Conservation (phyloP, 2,113 vertebrate species). For the Alectura lathami region DNA sequence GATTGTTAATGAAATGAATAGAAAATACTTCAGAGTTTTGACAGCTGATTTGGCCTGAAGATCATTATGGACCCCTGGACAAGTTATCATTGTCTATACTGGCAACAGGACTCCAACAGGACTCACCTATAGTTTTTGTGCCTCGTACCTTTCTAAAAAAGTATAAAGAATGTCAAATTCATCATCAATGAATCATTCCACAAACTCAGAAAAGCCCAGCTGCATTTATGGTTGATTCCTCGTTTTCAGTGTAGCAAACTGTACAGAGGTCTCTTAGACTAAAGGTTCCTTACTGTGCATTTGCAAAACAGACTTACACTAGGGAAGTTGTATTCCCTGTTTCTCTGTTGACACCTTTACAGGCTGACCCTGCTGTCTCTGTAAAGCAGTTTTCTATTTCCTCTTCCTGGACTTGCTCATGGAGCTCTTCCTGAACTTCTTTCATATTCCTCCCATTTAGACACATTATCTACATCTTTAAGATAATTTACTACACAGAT, state of each 20-base stretch:
- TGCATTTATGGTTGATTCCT: background rate
- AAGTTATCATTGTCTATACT: background rate
- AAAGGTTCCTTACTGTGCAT: background rate
- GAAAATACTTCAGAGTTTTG: constrained; percentile 15
- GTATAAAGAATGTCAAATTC: background rate
- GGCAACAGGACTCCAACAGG: background rate
- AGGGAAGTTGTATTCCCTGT: background rate
- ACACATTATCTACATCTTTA: background rate
- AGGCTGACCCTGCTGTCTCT: background rate
- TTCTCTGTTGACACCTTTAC: background rate
- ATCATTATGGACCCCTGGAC: background rate
- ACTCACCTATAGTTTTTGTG: background rate
- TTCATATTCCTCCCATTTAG: background rate
- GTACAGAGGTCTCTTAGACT: background rate
- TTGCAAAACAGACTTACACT: background rate
- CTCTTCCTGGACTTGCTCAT: background rate
- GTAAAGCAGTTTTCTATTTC: background rate
- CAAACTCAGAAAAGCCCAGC: background rate
- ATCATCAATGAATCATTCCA: background rate
- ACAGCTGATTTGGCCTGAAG: background rate
- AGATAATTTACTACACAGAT: background rate
- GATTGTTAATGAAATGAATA: background rate
- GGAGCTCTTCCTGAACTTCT: background rate
- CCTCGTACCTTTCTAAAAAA: background rate
- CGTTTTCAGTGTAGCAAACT: background rate